A percentile compares a stretch with the other conserved stretches of the same genome.
Evolutionary conservation across 2,797 vertebrate genomes (phyloP).

Genomic region (Lacerta agilis): DNA sequence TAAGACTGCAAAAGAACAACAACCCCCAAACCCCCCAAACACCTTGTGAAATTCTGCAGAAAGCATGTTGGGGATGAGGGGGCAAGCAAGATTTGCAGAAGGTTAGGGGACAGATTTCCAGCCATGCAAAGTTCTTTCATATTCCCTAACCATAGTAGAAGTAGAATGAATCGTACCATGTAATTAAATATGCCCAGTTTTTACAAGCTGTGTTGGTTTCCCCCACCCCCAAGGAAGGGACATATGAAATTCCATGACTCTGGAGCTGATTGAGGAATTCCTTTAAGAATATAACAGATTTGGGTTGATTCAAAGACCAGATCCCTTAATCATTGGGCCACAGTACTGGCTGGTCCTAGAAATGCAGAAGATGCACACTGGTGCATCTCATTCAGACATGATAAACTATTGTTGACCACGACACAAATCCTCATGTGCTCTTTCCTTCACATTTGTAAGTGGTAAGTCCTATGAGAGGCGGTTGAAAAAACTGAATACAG

Average conservation of each 20-base stretch:
- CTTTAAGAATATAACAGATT: background rate
- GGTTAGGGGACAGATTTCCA: background rate
- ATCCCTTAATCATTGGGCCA: background rate
- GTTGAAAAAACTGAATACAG: too few species aligned
- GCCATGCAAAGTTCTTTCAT: background rate
- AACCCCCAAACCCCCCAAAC: too few species aligned
- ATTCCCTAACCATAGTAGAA: background rate
- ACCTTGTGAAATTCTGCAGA: background rate
- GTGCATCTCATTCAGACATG: background rate
- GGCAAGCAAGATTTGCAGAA: background rate
- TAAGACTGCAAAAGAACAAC: background rate
- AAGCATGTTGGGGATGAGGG: background rate
- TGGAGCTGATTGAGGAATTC: background rate
- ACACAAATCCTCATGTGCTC: background rate
- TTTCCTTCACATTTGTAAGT: too few species aligned
- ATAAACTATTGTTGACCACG: background rate
- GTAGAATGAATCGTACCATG: background rate
- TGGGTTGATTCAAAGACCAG: background rate
- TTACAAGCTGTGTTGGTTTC: too few species aligned
- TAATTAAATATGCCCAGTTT: background rate
- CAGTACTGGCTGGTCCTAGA: background rate
- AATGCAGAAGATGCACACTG: background rate
- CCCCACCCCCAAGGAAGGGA: too few species aligned
- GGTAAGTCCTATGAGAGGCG: too few species aligned
- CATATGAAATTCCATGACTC: background rate